A percentile compares a stretch with the other conserved stretches of the same genome.
Conservation (phyloP, 2,888 invertebrate genomes). For the Meteorus cinctellus region DNA sequence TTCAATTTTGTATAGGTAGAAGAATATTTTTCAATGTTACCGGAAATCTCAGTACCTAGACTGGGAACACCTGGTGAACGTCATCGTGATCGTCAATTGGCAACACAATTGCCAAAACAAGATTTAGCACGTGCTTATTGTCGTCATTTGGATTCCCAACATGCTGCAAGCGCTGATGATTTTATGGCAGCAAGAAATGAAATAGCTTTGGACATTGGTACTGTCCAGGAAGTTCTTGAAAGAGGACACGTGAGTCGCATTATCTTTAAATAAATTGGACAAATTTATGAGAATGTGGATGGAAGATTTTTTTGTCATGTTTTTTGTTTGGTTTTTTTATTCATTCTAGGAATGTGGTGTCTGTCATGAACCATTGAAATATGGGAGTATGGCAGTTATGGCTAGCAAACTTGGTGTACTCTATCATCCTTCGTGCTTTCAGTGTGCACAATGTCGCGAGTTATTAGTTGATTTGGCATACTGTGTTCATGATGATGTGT, state of each 20-base stretch:
- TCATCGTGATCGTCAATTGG: slow-evolving; percentile 86
- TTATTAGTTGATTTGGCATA: slow-evolving; percentile 97
- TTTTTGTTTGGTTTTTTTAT: slow-evolving; percentile 4
- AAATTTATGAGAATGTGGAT: not conserved
- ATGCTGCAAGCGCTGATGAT: slow-evolving; percentile 90
- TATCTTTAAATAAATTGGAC: not conserved
- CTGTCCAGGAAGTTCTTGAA: slow-evolving; percentile 68
- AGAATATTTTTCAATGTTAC: slow-evolving; percentile 93
- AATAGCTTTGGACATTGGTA: slow-evolving; percentile 95
- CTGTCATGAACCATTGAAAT: slow-evolving; percentile 86
- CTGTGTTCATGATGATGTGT: slow-evolving; percentile 90
- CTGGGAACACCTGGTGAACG: slow-evolving; percentile 87
- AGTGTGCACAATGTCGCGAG: slow-evolving; percentile 91
- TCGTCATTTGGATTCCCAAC: slow-evolving; percentile 86
- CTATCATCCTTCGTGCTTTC: slow-evolving; percentile 96
- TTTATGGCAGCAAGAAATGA: slow-evolving; percentile 96
- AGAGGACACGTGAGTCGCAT: slow-evolving; percentile 61
- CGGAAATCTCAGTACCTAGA: slow-evolving; percentile 80
- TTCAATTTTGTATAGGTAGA: slow-evolving; percentile 81
- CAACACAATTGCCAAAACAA: slow-evolving; percentile 94
- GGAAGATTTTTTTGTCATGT: not conserved
- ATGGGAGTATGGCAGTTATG: slow-evolving; percentile 88
- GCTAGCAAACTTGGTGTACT: slow-evolving; percentile 87
- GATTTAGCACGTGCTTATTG: slow-evolving; percentile 94
- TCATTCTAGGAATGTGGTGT: slow-evolving; percentile 85